These are phyloP conservation scores for Diadema setosum DNA, from an alignment of 35 echinoderm and acorn worm species.

Conservation along the genomic window DNA sequence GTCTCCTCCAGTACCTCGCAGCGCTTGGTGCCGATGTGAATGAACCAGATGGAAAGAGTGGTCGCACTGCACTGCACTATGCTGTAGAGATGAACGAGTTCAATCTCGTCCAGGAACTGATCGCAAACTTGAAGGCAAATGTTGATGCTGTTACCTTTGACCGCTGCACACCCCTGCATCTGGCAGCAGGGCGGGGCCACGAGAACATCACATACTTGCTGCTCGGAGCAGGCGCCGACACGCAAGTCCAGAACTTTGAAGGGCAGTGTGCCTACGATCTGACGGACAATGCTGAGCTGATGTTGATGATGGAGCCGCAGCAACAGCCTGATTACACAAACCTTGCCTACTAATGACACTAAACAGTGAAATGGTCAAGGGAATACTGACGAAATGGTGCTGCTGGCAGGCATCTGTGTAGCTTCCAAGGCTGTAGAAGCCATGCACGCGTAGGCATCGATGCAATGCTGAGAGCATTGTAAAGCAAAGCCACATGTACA, in stretches of 20 bases:
- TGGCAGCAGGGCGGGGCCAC: slow-evolving; percentile 66
- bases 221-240: slow-evolving; percentile 48
- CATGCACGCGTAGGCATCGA: no score
- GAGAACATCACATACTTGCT: slow-evolving; percentile 33
- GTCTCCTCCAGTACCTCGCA: slow-evolving; percentile 52
- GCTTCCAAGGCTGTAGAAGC: no score
- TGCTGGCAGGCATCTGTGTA: no score
- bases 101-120: slow-evolving; percentile 47
- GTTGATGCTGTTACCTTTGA: slow-evolving; percentile 85
- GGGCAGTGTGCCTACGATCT: slow-evolving; percentile 52
- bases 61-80: slow-evolving; percentile 72
- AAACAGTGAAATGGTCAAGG: background rate
- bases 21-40: slow-evolving; percentile 66
- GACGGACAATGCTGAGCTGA: background rate
- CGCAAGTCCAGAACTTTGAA: slow-evolving; percentile 65
- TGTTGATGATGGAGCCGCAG: background rate
- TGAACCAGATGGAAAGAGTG: slow-evolving; percentile 86
- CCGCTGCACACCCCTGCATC: slow-evolving; percentile 79
- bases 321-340: background rate
- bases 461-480: no score
- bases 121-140: slow-evolving; percentile 39
- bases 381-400: background rate
- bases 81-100: slow-evolving; percentile 70
- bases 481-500: no score
- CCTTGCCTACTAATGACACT: background rate